phyloP scores from a whole-genome alignment of 2,888 invertebrate genomes.

The Cyaniris semiargus region DNA sequence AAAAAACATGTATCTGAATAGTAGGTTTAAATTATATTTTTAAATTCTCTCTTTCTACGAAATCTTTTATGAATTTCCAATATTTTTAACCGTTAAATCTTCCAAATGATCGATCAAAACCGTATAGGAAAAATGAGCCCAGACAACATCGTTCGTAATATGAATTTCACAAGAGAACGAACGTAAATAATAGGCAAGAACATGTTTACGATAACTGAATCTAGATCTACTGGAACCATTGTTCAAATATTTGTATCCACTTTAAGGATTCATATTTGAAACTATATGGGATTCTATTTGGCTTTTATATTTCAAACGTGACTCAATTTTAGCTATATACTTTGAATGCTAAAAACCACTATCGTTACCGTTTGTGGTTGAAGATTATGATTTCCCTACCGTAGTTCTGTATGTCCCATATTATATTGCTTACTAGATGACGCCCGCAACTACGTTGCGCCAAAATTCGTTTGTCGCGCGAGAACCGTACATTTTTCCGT shows the following conservation, averaged over 20 bases:
- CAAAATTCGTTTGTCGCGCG: too few species aligned
- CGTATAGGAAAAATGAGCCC: background rate
- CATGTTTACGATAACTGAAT: conserved; percentile 10
- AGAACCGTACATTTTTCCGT: too few species aligned
- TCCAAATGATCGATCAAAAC: background rate
- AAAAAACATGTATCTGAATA: too few species aligned
- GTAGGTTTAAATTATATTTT: too few species aligned
- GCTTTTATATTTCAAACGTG: conserved; percentile 18
- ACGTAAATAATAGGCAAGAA: conserved; percentile 10
- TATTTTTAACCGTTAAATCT: background rate
- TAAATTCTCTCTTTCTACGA: background rate
- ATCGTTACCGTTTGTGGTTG: background rate
- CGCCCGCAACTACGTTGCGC: too few species aligned
- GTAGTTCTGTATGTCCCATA: too few species aligned
- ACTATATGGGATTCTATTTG: conserved; percentile 8
- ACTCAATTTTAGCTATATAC: background rate
- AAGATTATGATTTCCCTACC: background rate
- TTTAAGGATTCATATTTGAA: conserved; percentile 3
- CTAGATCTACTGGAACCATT: background rate
- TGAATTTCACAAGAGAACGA: background rate
- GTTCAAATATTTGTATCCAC: conserved; percentile 29
- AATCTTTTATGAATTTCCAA: background rate
- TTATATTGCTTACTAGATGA: too few species aligned
- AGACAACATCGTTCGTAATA: background rate
- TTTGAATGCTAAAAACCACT: background rate